These are phyloP conservation scores for Drosophila asahinai DNA, from an alignment of 1,140 invertebrate genomes.

Conservation along the genomic window DNA sequence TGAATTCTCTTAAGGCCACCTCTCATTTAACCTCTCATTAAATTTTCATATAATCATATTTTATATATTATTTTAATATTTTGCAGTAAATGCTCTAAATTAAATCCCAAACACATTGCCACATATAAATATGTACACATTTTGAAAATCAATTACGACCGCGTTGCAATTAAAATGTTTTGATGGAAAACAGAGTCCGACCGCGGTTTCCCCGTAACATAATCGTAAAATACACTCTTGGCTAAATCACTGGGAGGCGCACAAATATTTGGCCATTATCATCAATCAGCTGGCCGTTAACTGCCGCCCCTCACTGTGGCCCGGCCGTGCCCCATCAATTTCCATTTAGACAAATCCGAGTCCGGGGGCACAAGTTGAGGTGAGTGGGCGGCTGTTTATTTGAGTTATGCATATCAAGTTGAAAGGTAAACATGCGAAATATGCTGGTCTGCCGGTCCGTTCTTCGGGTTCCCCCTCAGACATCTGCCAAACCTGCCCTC, in stretches of 20 bases:
- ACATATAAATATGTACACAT: background rate
- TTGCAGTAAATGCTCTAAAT: background rate
- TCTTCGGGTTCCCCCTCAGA: background rate
- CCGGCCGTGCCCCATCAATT: conserved; percentile 23
- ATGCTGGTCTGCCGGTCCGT: conserved; percentile 6
- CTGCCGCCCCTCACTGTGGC: conserved; percentile 15
- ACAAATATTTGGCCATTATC: conserved; percentile 43
- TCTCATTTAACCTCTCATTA: background rate
- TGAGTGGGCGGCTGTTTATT: conserved; percentile 57
- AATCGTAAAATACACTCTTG: conserved; percentile 4
- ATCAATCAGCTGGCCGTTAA: conserved; percentile 35
- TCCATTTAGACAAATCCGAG: conserved; percentile 40
- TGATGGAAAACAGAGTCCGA: background rate
- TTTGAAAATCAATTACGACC: background rate
- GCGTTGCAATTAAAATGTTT: conserved; percentile 8
- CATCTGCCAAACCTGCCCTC: conserved; percentile 33
- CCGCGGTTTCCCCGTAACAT: background rate
- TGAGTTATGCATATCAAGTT: conserved; percentile 76
- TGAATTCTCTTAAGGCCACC: background rate
- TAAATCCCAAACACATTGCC: conserved; percentile 7
- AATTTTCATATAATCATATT: background rate
- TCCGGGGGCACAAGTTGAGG: background rate
- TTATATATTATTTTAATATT: background rate
- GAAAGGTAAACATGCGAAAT: conserved; percentile 70
- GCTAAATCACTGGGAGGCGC: conserved; percentile 6